Evolutionary conservation across 2,888 invertebrate genomes (phyloP).

Genomic region (Metopia argyrocephala): DNA sequence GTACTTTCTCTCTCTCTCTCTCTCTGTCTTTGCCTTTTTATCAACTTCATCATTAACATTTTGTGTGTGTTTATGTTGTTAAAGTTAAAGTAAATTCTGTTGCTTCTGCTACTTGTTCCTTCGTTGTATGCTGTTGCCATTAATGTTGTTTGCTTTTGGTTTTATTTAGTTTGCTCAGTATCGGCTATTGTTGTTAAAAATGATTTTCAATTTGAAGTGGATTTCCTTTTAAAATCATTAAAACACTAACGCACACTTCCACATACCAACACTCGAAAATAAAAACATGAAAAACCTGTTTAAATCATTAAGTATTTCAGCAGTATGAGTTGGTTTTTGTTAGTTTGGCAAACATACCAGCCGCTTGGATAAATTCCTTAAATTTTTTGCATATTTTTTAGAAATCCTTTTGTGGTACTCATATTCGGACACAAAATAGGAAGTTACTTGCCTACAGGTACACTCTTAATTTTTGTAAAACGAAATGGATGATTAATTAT

Average conservation of each 20-base stretch:
- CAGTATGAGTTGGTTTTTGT: conserved; percentile 32
- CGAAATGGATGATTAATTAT: neutral
- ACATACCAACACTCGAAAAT: neutral
- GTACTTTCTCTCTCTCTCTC: neutral
- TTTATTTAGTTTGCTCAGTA: conserved; percentile 17
- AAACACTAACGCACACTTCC: neutral
- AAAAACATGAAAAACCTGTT: conserved; percentile 4
- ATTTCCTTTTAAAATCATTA: conserved; percentile 50
- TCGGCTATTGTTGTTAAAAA: conserved; percentile 37
- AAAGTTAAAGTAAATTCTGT: conserved; percentile 28
- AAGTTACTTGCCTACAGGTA: neutral
- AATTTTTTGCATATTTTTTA: too few species aligned
- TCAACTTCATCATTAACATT: conserved; percentile 25
- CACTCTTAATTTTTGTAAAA: neutral
- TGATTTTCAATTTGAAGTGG: conserved; percentile 46
- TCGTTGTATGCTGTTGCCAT: neutral
- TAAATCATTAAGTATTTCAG: conserved; percentile 1
- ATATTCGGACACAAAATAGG: neutral
- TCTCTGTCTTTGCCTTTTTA: conserved; percentile 29
- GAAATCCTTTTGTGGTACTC: too few species aligned
- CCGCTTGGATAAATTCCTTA: too few species aligned
- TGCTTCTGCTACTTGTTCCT: conserved; percentile 15
- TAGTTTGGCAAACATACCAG: too few species aligned
- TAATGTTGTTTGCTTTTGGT: conserved; percentile 8
- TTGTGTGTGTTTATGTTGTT: conserved; percentile 25